Percentiles rank a stretch among this genome's conserved stretches.
Evolutionary conservation across 2,113 vertebrate genomes (phyloP).

Genomic region (Irena cyanogastra): DNA sequence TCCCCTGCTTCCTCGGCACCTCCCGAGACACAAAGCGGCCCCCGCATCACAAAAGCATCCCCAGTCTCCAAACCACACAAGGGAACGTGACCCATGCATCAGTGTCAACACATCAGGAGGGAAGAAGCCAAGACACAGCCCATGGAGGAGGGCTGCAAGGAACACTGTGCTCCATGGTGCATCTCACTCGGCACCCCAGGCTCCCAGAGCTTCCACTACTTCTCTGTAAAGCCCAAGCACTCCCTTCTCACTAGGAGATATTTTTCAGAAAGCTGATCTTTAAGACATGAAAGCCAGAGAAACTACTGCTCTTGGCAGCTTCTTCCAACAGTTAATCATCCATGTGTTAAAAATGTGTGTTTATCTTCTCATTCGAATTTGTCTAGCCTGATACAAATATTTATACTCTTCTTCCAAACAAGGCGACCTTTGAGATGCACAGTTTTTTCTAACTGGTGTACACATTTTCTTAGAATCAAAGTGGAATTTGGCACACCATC

Average conservation of each 20-base stretch:
- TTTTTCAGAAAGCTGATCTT: neutral
- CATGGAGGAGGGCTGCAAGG: neutral
- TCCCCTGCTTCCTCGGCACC: neutral
- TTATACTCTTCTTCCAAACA: constrained; percentile 14
- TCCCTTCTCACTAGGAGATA: neutral
- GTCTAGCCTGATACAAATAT: constrained; percentile 14
- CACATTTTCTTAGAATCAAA: neutral
- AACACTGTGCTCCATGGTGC: neutral
- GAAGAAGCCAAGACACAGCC: neutral
- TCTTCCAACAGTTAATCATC: neutral
- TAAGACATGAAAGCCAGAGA: neutral
- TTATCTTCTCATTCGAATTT: constrained; percentile 14
- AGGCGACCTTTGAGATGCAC: neutral
- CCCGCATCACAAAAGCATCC: neutral
- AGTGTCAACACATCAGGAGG: neutral
- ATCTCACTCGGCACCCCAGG: rapidly evolving
- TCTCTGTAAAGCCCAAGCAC: neutral
- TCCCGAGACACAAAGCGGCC: rapidly evolving
- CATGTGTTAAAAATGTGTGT: constrained; percentile 1
- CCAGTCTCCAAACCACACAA: neutral
- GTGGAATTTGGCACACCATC: neutral
- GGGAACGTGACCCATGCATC: rapidly evolving
- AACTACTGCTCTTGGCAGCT: neutral
- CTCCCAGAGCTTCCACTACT: neutral
- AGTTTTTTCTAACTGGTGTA: neutral